Percentiles rank a stretch among this genome's conserved stretches.
Evolutionary conservation across 2,888 invertebrate species (phyloP).

Genomic region (Dinocampus coccinellae): DNA sequence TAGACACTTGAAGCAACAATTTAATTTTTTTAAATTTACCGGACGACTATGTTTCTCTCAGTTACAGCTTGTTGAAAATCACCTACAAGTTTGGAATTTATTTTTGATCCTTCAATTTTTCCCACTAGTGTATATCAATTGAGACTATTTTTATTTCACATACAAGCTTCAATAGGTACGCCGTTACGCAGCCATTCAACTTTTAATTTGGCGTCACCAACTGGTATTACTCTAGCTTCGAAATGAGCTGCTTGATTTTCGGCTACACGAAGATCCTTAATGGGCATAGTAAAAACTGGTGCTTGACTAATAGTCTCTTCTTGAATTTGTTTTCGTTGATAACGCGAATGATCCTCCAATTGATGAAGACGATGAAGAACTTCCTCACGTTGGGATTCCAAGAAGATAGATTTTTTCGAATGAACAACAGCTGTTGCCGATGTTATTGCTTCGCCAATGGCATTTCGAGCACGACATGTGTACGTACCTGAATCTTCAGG

Average conservation of each 20-base stretch:
- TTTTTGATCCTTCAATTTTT: too few species aligned
- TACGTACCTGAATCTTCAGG: constrained; percentile 98
- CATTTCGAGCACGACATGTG: constrained; percentile 93
- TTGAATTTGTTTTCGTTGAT: constrained; percentile 79
- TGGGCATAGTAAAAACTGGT: constrained; percentile 92
- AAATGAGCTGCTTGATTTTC: constrained; percentile 95
- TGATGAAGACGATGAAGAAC: constrained; percentile 85
- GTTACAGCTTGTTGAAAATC: too few species aligned
- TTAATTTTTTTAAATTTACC: too few species aligned
- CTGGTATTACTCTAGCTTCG: constrained; percentile 93
- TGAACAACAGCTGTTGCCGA: constrained; percentile 89
- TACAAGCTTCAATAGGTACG: constrained; percentile 89
- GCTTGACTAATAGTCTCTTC: constrained; percentile 89
- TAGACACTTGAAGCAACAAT: too few species aligned
- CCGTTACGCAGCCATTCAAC: constrained; percentile 96
- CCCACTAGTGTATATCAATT: too few species aligned
- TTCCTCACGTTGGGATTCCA: constrained; percentile 90
- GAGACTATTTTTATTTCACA: constrained; percentile 61
- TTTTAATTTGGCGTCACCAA: constrained; percentile 91
- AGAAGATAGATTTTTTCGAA: constrained; percentile 85
- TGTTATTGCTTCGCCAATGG: constrained; percentile 92
- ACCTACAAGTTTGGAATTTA: too few species aligned
- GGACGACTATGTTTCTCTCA: too few species aligned
- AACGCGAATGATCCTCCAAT: constrained; percentile 83
- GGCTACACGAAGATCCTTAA: constrained; percentile 86